Conservation (phyloP, 2,888 invertebrate species). For the Leucophenga maculata region DNA sequence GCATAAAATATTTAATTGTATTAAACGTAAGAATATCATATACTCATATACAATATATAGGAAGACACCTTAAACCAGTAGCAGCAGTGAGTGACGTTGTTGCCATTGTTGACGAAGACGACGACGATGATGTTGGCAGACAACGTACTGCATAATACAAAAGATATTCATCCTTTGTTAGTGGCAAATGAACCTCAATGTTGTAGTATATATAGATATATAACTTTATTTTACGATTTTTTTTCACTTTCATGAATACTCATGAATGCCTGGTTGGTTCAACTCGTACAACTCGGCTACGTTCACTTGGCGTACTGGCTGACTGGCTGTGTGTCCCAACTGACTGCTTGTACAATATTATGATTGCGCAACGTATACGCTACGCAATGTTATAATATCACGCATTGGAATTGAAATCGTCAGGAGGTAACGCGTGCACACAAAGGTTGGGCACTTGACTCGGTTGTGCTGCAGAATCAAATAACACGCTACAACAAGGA, state of each 20-base stretch:
- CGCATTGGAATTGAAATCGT: conserved; percentile 29
- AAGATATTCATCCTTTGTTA: background rate
- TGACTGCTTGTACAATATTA: background rate
- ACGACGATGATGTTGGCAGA: no score
- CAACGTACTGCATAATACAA: background rate
- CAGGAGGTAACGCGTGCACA: conserved; percentile 77
- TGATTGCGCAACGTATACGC: conserved; percentile 26
- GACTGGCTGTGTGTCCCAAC: background rate
- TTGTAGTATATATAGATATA: background rate
- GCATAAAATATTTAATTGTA: conserved; percentile 21
- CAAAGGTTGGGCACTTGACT: conserved; percentile 97
- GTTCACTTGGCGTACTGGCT: no score
- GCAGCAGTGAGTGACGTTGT: no score
- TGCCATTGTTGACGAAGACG: no score
- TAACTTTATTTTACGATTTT: background rate
- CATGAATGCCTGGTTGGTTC: background rate
- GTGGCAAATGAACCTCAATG: background rate
- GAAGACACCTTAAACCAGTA: no score
- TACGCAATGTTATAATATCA: background rate
- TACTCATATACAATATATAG: no score
- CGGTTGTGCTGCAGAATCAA: conserved; percentile 93
- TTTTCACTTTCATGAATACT: background rate
- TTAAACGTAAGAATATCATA: background rate
- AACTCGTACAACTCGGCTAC: background rate
- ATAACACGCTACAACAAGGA: conserved; percentile 91